Evolutionary conservation across 1,140 invertebrate species (phyloP).

Genomic region (Nasonia longicornis): DNA sequence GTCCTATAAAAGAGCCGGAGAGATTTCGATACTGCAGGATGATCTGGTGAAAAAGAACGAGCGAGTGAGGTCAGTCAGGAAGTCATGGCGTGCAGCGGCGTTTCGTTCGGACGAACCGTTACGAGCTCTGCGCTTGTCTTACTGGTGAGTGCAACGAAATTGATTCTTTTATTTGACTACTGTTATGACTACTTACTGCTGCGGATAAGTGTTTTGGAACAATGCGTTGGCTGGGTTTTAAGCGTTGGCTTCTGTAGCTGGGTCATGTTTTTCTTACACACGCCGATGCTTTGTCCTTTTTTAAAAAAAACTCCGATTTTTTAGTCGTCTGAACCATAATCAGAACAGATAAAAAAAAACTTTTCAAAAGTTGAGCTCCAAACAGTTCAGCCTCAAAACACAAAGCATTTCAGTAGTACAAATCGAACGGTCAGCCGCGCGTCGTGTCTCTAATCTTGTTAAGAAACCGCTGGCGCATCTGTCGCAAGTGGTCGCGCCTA

Average conservation of each 20-base stretch:
- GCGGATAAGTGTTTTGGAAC: neutral
- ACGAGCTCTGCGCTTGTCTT: conserved; percentile 64
- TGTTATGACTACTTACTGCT: neutral
- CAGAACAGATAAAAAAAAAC: too few relatives aligned
- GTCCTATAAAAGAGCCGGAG: conserved; percentile 11
- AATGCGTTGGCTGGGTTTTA: neutral
- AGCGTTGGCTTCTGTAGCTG: neutral
- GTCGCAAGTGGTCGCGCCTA: neutral
- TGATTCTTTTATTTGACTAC: neutral
- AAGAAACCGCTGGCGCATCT: neutral
- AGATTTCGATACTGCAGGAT: conserved; percentile 51
- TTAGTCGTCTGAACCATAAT: too few relatives aligned
- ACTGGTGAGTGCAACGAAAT: conserved; percentile 60
- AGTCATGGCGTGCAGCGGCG: conserved; percentile 66
- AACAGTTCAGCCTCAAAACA: too few relatives aligned
- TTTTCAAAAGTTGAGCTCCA: too few relatives aligned
- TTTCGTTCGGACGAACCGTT: conserved; percentile 58
- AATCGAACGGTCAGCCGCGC: neutral
- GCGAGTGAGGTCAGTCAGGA: conserved; percentile 48
- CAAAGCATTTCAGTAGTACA: neutral
- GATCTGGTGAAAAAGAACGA: conserved; percentile 56
- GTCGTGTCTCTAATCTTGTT: too few relatives aligned
- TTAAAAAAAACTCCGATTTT: too few relatives aligned
- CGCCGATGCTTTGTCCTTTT: too few relatives aligned
- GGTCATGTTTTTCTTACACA: neutral